Percentiles rank a stretch among this genome's conserved stretches.
Conservation (phyloP, 2,797 vertebrate genomes). For the Esox masquinongy region DNA sequence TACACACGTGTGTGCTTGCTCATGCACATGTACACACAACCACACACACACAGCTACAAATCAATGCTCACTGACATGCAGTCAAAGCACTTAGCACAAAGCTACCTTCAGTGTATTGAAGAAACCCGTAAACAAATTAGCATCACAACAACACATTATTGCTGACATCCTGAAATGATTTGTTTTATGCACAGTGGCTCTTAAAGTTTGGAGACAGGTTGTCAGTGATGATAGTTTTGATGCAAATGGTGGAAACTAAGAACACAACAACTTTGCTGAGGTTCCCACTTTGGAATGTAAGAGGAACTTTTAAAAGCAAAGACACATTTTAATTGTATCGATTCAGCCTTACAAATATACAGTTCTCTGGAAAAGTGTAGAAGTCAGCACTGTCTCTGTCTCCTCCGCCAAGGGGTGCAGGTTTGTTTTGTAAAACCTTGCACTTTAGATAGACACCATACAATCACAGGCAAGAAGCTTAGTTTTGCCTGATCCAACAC, state of each 20-base stretch:
- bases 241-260: slow-evolving; percentile 77
- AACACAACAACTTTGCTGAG: slow-evolving; percentile 85
- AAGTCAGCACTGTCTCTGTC: slow-evolving; percentile 81
- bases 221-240: slow-evolving; percentile 84
- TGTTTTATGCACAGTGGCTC: slow-evolving; percentile 80
- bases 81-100: slow-evolving; percentile 73
- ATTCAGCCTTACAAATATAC: slow-evolving; percentile 82
- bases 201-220: slow-evolving; percentile 79
- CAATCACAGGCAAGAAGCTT: slow-evolving; percentile 69
- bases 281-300: slow-evolving; percentile 77
- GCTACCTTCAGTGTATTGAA: slow-evolving; percentile 74
- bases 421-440: slow-evolving; percentile 75
- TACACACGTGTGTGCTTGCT: background rate
- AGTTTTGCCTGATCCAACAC: slow-evolving; percentile 76
- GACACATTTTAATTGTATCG: slow-evolving; percentile 84
- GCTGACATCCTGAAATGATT: slow-evolving; percentile 81
- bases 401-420: slow-evolving; percentile 69
- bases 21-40: slow-evolving; percentile 35
- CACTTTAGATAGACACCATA: slow-evolving; percentile 66
- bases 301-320: slow-evolving; percentile 71
- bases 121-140: slow-evolving; percentile 80
- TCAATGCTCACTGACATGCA: slow-evolving; percentile 65
- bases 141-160: slow-evolving; percentile 79
- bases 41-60: slow-evolving; percentile 30
- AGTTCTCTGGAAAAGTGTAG: slow-evolving; percentile 74